Base-by-base conservation (phyloP, 2,888 invertebrate species). In the Atrina japonica region DNA sequence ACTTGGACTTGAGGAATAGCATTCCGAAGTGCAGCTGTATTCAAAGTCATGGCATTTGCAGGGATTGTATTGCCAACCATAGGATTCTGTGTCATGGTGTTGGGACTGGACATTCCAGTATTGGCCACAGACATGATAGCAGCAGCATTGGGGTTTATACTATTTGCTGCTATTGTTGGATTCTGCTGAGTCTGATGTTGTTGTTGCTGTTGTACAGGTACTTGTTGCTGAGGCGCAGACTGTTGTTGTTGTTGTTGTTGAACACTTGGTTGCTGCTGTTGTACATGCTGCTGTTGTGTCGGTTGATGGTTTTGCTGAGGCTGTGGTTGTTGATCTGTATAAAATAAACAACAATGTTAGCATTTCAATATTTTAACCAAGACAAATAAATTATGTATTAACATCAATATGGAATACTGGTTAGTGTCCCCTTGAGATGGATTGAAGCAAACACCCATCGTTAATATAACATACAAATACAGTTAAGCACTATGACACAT, bases 1-100 rank as follows among this genome's bases (percentile, higher is more conserved):
- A 87, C 85, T 70, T 87, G 87, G 6, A 87, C 82, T 73, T 84
- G 85, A 14, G 84, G 86, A 49, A 85, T 61, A 30, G 83, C 83
- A 16, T 76, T 78, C 3, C 82, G 71, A 25, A 81, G 53, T 47
- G 66, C 74, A 25, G 73, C 70, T 11, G 75, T 61, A 3, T 69
- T 55, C 74, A 76, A 25, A 75, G 67, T 66, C 47, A 81, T 63
- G 16, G 74, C 67, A 41, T 75, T 81, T 21, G 76, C 72, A 29
- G 47, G 27, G 23, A 72, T 68, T 1, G 77, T 74, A 58, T 81
- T 83, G n/a, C 81, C 74, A 18, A 78, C 77, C 69, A 81, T 78
- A 1, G 82, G 68, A 40, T 80, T 80, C 18, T 78, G 75, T 5
- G 80, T 73, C 3, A 80, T 77, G 14, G 80, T 72, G 14, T 80